These are phyloP conservation scores for Eucriotettix oculatus DNA, from an alignment of 2,888 invertebrate species.

Conservation along the genomic window DNA sequence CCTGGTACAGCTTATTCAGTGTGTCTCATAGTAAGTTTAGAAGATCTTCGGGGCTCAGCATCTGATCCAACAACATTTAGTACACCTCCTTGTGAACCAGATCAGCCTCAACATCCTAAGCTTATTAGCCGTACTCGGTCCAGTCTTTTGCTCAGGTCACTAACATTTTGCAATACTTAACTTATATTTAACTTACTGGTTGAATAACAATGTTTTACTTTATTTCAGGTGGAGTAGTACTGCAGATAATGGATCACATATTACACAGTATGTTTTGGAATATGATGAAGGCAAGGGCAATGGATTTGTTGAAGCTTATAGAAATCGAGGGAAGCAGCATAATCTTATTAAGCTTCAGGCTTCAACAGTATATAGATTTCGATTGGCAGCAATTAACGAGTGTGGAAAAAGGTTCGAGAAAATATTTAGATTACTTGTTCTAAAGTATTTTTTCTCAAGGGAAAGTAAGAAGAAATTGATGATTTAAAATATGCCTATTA, in stretches of 20 bases:
- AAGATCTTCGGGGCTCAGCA: slow-evolving; percentile 54
- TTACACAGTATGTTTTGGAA: slow-evolving; percentile 61
- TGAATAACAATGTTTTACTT: background rate
- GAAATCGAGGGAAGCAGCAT: slow-evolving; percentile 58
- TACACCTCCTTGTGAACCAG: slow-evolving; percentile 69
- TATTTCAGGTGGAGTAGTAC: slow-evolving; percentile 43
- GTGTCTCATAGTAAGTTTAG: slow-evolving; percentile 59
- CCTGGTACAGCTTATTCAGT: slow-evolving; percentile 81
- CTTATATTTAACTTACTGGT: background rate
- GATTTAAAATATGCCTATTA: too few species aligned
- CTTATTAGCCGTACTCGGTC: slow-evolving; percentile 52
- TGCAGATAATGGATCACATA: slow-evolving; percentile 62
- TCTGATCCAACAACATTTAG: slow-evolving; percentile 65
- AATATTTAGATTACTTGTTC: too few species aligned
- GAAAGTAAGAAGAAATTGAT: too few species aligned
- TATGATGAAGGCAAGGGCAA: slow-evolving; percentile 53
- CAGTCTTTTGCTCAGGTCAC: slow-evolving; percentile 41
- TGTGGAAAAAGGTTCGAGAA: slow-evolving; percentile 41
- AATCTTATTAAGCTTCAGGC: slow-evolving; percentile 58
- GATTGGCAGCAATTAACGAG: slow-evolving; percentile 68
- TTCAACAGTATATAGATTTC: slow-evolving; percentile 65
- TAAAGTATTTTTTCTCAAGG: too few species aligned
- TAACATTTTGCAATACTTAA: background rate
- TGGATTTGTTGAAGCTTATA: slow-evolving; percentile 53
- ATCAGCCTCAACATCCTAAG: slow-evolving; percentile 53